phyloP scores from a whole-genome alignment of 2,113 vertebrate genomes.

The Anhinga rufa region DNA sequence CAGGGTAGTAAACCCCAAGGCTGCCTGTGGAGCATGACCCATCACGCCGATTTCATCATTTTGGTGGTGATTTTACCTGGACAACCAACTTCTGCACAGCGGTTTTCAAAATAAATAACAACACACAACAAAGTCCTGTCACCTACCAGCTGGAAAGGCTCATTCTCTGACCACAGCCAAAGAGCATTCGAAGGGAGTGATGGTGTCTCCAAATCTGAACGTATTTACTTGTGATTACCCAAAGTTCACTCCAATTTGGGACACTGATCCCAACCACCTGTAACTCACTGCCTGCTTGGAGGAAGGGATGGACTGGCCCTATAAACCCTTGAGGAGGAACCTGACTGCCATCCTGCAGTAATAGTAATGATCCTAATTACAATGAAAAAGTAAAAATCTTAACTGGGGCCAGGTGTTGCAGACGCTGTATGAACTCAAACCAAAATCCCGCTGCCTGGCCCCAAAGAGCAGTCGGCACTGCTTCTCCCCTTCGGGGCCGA shows the following conservation, averaged over 20 bases:
- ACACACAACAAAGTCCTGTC: neutral
- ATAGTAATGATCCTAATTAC: neutral
- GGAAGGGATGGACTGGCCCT: neutral
- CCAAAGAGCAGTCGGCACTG: neutral
- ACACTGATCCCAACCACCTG: neutral
- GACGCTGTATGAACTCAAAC: neutral
- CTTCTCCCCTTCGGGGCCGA: neutral
- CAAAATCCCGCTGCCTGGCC: neutral
- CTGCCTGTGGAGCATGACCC: neutral
- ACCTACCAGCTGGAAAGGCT: neutral
- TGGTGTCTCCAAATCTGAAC: neutral
- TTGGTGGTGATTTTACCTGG: neutral
- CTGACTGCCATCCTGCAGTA: no score
- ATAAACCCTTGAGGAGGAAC: neutral
- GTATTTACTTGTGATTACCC: neutral
- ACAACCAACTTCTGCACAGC: neutral
- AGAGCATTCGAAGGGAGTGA: neutral
- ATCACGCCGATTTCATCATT: neutral
- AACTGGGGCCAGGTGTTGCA: neutral
- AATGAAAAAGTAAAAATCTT: neutral
- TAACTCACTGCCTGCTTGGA: neutral
- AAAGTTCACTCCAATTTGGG: neutral
- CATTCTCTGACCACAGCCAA: rapidly evolving
- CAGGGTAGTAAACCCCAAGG: neutral
- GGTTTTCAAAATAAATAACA: neutral